Percentiles rank a stretch among this genome's conserved stretches.
phyloP scores from a whole-genome alignment of 2,797 vertebrate genomes.

The Hippopotamyrus pictus region DNA sequence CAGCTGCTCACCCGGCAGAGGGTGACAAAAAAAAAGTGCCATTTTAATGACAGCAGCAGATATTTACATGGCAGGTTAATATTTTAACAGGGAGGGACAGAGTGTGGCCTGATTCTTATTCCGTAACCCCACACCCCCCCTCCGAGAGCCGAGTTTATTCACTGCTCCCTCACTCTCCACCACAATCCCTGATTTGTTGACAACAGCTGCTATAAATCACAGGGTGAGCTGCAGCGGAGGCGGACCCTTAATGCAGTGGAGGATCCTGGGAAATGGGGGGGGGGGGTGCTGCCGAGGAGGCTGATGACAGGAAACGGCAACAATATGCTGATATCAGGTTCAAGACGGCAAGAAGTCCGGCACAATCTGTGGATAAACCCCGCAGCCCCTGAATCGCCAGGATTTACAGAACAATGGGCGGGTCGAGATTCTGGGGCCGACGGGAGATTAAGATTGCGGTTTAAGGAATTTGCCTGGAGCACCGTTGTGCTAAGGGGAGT shows the following conservation, averaged over 20 bases:
- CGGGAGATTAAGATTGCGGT: neutral
- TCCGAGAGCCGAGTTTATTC: neutral
- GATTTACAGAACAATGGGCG: neutral
- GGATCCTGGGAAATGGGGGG: neutral
- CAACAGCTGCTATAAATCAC: neutral
- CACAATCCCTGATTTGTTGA: slow-evolving; percentile 9
- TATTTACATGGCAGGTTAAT: neutral
- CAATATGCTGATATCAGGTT: neutral
- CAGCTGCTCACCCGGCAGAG: neutral
- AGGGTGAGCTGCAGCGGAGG: neutral
- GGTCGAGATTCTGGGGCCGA: neutral
- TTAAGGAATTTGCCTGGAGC: neutral
- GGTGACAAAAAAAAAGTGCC: neutral
- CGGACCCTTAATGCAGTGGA: neutral
- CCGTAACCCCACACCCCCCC: neutral
- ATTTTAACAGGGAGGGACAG: neutral
- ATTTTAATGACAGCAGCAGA: neutral
- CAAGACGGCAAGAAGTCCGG: neutral
- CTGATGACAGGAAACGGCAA: neutral
- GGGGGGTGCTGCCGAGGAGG: neutral
- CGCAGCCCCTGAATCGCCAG: neutral
- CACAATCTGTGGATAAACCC: neutral
- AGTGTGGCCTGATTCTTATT: neutral
- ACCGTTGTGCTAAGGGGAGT: neutral
- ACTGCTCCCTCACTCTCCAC: neutral